phyloP scores from a whole-genome alignment of 2,113 vertebrate species.

The Seriola aureovittata region DNA sequence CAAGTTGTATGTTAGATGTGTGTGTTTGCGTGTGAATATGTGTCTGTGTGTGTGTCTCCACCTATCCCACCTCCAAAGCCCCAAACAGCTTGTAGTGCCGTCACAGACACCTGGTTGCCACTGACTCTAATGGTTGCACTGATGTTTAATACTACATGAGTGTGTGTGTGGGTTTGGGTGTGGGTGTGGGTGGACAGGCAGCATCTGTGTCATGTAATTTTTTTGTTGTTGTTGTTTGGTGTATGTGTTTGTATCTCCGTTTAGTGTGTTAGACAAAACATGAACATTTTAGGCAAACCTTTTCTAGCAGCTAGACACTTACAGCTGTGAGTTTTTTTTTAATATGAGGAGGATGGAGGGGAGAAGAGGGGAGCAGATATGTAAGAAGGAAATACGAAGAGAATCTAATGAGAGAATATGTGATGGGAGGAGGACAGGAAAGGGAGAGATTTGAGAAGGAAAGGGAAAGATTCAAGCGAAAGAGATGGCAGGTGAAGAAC shows the following conservation, averaged over 20 bases:
- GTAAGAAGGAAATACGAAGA: constrained; percentile 25
- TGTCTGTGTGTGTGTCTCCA: constrained; percentile 16
- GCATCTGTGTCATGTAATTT: constrained; percentile 23
- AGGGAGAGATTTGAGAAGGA: neutral
- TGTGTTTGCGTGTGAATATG: neutral
- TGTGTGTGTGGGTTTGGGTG: neutral
- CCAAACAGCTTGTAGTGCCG: constrained; percentile 68
- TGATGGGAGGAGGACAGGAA: constrained; percentile 3
- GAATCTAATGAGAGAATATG: constrained; percentile 17
- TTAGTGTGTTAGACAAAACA: constrained; percentile 18
- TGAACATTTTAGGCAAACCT: constrained; percentile 30
- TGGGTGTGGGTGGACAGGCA: neutral
- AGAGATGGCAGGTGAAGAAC: constrained; percentile 20
- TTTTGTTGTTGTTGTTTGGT: constrained; percentile 15
- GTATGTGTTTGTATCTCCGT: neutral
- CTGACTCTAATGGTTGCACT: constrained; percentile 60
- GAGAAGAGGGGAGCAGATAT: neutral
- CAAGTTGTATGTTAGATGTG: constrained; percentile 35
- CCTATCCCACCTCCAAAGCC: constrained; percentile 43
- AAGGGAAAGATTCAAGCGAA: constrained; percentile 11
- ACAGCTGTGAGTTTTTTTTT: neutral
- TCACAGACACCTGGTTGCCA: constrained; percentile 71
- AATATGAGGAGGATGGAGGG: neutral
- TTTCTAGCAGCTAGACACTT: constrained; percentile 33
- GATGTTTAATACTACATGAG: constrained; percentile 71